These are phyloP conservation scores for Chouioia cunea DNA, from an alignment of 2,888 invertebrate species.

Conservation along the genomic window DNA sequence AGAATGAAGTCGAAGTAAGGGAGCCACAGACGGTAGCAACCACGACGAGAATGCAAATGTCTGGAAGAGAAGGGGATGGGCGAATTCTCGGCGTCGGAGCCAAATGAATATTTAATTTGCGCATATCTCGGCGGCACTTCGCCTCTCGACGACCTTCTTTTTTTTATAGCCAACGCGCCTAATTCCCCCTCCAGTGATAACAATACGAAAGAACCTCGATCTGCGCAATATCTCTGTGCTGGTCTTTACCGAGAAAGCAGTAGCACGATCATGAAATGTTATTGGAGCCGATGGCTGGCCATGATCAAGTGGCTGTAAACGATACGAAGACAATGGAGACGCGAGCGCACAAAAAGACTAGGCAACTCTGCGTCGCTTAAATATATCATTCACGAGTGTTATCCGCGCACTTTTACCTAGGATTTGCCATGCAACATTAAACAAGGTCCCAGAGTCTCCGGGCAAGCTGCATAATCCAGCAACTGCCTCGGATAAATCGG, in stretches of 20 bases:
- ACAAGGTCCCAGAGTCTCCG: neutral
- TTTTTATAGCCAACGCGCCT: constrained; percentile 11
- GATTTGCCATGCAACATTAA: constrained; percentile 17
- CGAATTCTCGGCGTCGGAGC: constrained; percentile 48
- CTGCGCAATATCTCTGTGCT: constrained; percentile 4
- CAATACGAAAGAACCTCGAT: constrained; percentile 36
- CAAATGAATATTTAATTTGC: constrained; percentile 64
- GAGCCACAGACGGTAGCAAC: neutral
- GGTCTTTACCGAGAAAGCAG: neutral
- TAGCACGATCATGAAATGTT: constrained; percentile 44
- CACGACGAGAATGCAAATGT: too few species aligned
- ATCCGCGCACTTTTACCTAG: too few species aligned
- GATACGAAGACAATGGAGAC: constrained; percentile 8
- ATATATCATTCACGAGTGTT: too few species aligned
- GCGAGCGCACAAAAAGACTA: neutral
- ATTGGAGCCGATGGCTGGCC: constrained; percentile 29
- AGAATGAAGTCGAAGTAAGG: neutral
- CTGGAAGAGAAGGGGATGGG: constrained; percentile 12
- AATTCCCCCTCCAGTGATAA: constrained; percentile 39
- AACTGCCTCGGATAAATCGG: neutral
- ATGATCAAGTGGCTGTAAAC: constrained; percentile 32
- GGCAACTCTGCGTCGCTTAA: too few species aligned
- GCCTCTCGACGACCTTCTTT: neutral
- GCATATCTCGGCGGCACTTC: constrained; percentile 56
- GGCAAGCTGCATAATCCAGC: constrained; percentile 12